phyloP scores from a whole-genome alignment of 2,113 vertebrate genomes.

The Callocephalon fimbriatum region DNA sequence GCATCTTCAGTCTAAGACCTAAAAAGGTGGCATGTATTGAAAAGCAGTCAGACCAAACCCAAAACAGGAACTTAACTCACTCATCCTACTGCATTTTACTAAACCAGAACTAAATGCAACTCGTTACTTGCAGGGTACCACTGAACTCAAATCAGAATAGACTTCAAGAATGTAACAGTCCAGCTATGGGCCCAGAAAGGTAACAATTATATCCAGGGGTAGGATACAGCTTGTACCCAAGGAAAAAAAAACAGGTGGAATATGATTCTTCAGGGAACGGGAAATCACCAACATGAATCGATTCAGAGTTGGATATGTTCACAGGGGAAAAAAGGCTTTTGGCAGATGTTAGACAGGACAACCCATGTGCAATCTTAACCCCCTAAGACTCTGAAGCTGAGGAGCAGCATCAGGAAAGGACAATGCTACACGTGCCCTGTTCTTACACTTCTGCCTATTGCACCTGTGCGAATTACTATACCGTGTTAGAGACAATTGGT shows the following conservation, averaged over 20 bases:
- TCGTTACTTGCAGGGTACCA: background rate
- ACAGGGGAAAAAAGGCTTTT: background rate
- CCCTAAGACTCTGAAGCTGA: background rate
- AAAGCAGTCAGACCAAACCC: background rate
- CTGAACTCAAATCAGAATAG: background rate
- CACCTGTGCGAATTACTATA: background rate
- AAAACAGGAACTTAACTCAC: background rate
- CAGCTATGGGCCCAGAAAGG: background rate
- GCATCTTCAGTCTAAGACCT: background rate
- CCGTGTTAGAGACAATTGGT: background rate
- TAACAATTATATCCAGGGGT: background rate
- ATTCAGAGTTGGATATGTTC: rapidly evolving
- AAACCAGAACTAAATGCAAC: background rate
- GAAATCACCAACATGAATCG: background rate
- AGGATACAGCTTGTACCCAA: background rate
- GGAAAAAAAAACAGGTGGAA: background rate
- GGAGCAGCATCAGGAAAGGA: background rate
- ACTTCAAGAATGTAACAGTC: background rate
- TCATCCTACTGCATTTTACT: background rate
- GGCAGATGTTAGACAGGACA: background rate
- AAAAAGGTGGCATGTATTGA: background rate
- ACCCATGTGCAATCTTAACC: background rate
- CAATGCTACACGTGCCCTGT: rapidly evolving
- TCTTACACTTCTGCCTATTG: background rate
- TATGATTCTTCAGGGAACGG: background rate